Conservation (phyloP, 2,113 vertebrate genomes). For the Astatoreochromis straeleni region DNA sequence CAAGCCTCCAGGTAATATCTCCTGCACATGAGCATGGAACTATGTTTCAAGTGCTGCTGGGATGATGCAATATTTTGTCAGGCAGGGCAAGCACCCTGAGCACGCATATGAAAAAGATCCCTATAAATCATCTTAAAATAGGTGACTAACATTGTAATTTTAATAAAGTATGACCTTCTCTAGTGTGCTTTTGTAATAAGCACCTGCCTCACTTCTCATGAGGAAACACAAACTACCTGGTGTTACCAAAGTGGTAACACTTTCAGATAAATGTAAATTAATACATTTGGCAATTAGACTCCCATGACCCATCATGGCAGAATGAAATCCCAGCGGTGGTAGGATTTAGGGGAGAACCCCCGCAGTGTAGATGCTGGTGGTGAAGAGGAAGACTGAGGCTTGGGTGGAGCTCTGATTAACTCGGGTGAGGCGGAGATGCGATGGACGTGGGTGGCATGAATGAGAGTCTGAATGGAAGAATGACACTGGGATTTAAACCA, state of each 20-base stretch:
- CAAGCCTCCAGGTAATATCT: neutral
- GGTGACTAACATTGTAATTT: neutral
- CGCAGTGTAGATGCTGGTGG: neutral
- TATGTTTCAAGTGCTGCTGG: neutral
- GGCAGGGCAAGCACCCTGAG: neutral
- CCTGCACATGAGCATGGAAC: neutral
- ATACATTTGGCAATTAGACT: neutral
- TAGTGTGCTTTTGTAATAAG: neutral
- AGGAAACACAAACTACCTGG: neutral
- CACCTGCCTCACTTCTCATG: neutral
- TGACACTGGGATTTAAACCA: neutral
- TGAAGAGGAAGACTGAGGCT: neutral
- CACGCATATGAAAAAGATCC: neutral
- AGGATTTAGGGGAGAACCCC: neutral
- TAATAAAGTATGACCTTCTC: neutral
- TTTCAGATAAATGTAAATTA: neutral
- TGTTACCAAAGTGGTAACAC: neutral
- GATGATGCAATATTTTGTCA: neutral
- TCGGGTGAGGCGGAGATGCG: neutral
- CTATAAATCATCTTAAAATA: neutral
- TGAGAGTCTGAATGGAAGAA: neutral
- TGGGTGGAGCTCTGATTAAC: neutral
- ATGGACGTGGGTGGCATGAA: neutral
- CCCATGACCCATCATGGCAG: neutral
- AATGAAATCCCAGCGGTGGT: neutral